Percentiles rank a stretch among this genome's conserved stretches.
phyloP scores from a whole-genome alignment of 2,113 vertebrate genomes.

The Columba livia region DNA sequence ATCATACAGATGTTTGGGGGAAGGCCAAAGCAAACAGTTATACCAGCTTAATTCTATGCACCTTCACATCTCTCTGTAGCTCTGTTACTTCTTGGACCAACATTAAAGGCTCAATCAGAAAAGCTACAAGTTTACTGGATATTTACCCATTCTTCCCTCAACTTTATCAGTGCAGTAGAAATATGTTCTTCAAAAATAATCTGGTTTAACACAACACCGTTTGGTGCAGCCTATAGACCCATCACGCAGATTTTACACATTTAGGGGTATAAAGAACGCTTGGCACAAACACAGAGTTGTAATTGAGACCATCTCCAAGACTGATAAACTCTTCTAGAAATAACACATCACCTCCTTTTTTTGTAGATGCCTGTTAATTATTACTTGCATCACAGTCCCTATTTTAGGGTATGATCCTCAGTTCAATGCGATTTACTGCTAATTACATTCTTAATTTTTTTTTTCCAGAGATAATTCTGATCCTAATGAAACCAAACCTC shows the following conservation, averaged over 20 bases:
- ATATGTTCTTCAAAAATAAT: neutral
- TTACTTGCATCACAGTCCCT: neutral
- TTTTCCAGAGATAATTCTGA: neutral
- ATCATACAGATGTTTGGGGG: neutral
- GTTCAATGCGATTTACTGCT: neutral
- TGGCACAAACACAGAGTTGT: neutral
- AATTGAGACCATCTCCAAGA: neutral
- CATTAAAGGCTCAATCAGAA: neutral
- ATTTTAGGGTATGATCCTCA: neutral
- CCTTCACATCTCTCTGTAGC: neutral
- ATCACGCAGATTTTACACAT: neutral
- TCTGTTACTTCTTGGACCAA: neutral
- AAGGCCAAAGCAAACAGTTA: constrained; percentile 31
- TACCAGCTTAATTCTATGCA: neutral
- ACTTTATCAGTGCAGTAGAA: neutral
- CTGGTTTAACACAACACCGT: neutral
- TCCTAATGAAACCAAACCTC: neutral
- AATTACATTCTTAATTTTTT: neutral
- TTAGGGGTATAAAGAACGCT: neutral
- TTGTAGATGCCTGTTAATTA: neutral
- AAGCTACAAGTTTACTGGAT: neutral
- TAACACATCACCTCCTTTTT: neutral
- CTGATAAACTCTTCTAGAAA: neutral
- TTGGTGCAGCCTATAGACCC: neutral
- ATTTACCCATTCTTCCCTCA: neutral